Base-by-base conservation (phyloP, 2,797 vertebrate genomes). In the Cossypha caffra region DNA sequence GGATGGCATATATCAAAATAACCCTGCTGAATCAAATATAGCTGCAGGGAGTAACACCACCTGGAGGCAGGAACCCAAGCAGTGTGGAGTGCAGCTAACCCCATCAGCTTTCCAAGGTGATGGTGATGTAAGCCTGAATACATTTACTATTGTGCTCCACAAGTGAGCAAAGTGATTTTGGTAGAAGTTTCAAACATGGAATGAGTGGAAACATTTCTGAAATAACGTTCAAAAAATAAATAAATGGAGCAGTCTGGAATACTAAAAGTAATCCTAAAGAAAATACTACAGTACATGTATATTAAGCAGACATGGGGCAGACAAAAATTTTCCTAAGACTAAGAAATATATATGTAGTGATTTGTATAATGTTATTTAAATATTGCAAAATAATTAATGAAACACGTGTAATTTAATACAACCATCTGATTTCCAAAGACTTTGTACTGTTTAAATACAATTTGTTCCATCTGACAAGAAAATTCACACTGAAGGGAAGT, bases 151-250 rank as follows among this genome's bases (percentile, higher is more conserved):
- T n/a, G 35, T 37, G n/a, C 42, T 61, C 7, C 13, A 68, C 13
- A 16, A 50, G 31, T 24, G 50, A 86, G 48, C 0, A 0, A 1
- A 31, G 14, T 9, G 20, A 2, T 26, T 68, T 61, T 11, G 24
- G 48, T 35, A 52, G 35, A 83, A 31, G 75, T 71, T 59, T 85
- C 35, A 71, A 61, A 55, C 21, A 15, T 13, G 29, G 37, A 79
- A 82, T 0, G 4, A 83, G 33, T 11, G 50, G 35, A 23, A 37
- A 28, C 2, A 31, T 73, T 80, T 82, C 31, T 79, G 43, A 77
- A 86, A 58, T 52, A 75, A 79, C 5, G 52, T 66, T 13, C 1
- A 48, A 82, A 76, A 77, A 78, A 17, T 2, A 66, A 51, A 58
- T 29, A 67, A 51, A 51, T 17, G 24, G 8, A 50, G 15, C 40